A percentile compares a stretch with the other conserved stretches of the same genome.
phyloP scores from a whole-genome alignment of 2,797 vertebrate species.

The Pangasius mekongensis region DNA sequence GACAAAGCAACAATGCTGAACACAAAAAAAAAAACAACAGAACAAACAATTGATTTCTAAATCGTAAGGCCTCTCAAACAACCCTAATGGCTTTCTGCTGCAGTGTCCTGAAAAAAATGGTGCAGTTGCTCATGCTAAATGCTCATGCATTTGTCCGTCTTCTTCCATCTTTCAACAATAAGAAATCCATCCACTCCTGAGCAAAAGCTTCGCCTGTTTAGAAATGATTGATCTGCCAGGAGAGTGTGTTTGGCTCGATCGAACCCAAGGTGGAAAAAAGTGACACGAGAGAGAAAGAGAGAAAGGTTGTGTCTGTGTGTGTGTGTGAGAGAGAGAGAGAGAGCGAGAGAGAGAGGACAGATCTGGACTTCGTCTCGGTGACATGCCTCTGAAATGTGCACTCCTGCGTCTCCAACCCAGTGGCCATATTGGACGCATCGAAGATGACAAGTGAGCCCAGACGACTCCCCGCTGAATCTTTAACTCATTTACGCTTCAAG shows the following conservation, averaged over 20 bases:
- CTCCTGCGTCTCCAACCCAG: conserved; percentile 12
- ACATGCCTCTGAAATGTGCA: conserved; percentile 28
- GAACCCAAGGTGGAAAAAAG: conserved; percentile 5
- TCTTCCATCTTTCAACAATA: conserved; percentile 24
- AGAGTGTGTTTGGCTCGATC: conserved; percentile 37
- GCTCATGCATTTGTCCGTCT: background rate
- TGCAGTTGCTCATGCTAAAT: conserved; percentile 17
- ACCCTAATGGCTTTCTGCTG: conserved; percentile 29
- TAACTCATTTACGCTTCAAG: conserved; percentile 14
- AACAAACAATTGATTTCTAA: conserved; percentile 28
- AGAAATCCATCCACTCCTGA: conserved; percentile 41
- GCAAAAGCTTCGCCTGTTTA: conserved; percentile 32
- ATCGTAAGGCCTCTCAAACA: background rate
- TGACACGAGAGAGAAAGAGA: background rate
- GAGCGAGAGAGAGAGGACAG: conserved; percentile 13
- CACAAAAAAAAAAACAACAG: background rate
- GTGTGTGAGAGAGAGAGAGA: background rate
- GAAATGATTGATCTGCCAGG: conserved; percentile 46
- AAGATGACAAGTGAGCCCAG: conserved; percentile 27
- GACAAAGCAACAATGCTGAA: background rate
- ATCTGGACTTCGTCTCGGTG: conserved; percentile 4
- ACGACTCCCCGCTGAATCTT: conserved; percentile 5
- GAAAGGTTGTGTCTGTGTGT: background rate
- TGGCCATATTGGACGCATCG: conserved; percentile 13
- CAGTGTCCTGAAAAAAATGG: conserved; percentile 18